phyloP scores from a whole-genome alignment of 2,113 vertebrate genomes.

The Columba janthina region DNA sequence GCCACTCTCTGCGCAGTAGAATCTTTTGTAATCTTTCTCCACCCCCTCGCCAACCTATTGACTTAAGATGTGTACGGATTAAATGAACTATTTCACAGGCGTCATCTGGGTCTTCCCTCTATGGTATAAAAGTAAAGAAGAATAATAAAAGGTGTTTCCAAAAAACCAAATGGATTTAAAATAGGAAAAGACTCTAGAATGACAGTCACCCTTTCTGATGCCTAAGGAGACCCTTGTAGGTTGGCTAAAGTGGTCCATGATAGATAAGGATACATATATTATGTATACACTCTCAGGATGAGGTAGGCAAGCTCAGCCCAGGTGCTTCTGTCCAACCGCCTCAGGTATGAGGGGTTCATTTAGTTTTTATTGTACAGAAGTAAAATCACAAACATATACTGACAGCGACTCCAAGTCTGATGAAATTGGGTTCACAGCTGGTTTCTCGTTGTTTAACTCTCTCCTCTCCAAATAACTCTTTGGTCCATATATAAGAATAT shows the following conservation, averaged over 20 bases:
- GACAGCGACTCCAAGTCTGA: not conserved
- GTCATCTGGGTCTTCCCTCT: not conserved
- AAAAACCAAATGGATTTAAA: not conserved
- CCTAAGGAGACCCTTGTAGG: not conserved
- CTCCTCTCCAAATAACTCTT: not conserved
- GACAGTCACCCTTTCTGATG: not conserved
- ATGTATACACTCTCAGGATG: rapidly evolving
- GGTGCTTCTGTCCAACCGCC: not conserved
- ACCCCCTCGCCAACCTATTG: not conserved
- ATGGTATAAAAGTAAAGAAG: not conserved
- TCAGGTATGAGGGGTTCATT: not conserved
- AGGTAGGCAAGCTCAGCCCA: not conserved
- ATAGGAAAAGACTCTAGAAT: not conserved
- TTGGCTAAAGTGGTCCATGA: not conserved
- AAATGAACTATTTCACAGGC: not conserved
- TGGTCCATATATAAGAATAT: not conserved
- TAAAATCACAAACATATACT: not conserved
- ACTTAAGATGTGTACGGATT: not conserved
- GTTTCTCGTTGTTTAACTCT: not conserved
- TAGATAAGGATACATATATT: too few species aligned
- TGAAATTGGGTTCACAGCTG: not conserved
- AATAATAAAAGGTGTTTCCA: not conserved
- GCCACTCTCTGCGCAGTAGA: not conserved
- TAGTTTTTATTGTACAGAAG: not conserved
- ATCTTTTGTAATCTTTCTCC: not conserved